Conservation (phyloP, 2,888 invertebrate genomes). For the Eilema sororculum region DNA sequence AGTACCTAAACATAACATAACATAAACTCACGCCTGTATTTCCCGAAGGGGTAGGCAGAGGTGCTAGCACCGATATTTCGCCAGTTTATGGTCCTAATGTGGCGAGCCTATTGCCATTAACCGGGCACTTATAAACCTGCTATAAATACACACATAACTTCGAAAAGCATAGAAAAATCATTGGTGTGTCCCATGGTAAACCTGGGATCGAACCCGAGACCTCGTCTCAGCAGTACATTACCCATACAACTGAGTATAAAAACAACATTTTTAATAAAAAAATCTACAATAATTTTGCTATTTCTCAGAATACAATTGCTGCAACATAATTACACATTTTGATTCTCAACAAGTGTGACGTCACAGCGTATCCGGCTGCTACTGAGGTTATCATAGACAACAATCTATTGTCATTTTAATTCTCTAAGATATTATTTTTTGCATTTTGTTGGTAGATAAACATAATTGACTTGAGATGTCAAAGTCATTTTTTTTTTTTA, state of each 20-base stretch:
- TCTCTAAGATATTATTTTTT: constrained; percentile 12
- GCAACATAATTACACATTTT: constrained; percentile 19
- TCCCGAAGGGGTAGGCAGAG: too few species aligned
- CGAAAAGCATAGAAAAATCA: too few species aligned
- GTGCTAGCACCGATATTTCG: too few species aligned
- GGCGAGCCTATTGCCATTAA: too few species aligned
- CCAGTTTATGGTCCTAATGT: too few species aligned
- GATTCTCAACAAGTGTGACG: constrained; percentile 14
- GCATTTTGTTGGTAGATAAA: neutral
- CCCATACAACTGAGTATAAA: neutral
- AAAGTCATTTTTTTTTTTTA: neutral
- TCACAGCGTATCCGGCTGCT: constrained; percentile 19
- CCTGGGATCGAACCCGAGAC: too few species aligned
- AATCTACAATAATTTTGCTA: constrained; percentile 3
- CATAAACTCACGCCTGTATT: too few species aligned
- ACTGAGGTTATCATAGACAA: constrained; percentile 19
- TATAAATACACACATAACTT: too few species aligned
- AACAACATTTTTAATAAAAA: neutral
- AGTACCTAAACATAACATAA: too few species aligned
- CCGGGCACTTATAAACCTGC: too few species aligned
- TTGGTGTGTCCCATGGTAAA: too few species aligned
- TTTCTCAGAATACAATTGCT: constrained; percentile 22
- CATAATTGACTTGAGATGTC: neutral
- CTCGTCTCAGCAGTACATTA: too few species aligned
- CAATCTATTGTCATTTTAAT: constrained; percentile 25